Conservation (phyloP, 2,797 vertebrate species). For the Halcyon leucocephala region DNA sequence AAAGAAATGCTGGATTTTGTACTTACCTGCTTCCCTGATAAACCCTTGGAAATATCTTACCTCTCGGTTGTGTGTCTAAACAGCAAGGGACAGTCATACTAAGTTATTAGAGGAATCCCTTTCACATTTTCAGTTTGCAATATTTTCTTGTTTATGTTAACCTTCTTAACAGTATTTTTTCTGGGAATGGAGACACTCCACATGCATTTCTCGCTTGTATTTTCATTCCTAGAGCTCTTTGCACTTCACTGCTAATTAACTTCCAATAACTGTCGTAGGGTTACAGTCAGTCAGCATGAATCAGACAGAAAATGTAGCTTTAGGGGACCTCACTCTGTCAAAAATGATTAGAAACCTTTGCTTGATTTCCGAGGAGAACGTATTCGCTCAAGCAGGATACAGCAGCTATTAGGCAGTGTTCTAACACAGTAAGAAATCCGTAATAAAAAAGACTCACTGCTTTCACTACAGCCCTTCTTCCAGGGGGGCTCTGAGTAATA, state of each 20-base stretch:
- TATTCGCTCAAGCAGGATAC: conserved; percentile 29
- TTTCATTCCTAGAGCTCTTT: conserved; percentile 69
- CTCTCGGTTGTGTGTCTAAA: not conserved
- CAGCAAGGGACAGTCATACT: not conserved
- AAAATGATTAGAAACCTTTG: conserved; percentile 56
- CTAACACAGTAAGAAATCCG: not conserved
- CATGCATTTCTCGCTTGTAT: conserved; percentile 23
- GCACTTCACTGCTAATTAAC: conserved; percentile 67
- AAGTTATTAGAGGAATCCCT: not conserved
- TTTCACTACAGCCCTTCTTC: not conserved
- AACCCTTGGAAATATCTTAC: not conserved
- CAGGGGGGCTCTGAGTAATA: conserved; percentile 5
- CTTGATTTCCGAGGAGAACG: conserved; percentile 33
- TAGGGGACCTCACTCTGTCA: conserved; percentile 42
- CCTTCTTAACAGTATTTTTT: conserved; percentile 4
- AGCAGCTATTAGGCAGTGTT: conserved; percentile 28
- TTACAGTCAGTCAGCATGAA: conserved; percentile 69
- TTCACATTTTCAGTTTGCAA: not conserved
- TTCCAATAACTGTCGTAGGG: conserved; percentile 57
- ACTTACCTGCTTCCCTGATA: not conserved
- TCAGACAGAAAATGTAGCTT: conserved; percentile 69
- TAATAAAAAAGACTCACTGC: not conserved
- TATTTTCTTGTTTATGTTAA: not conserved
- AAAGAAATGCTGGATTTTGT: not conserved
- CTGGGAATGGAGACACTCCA: not conserved